phyloP scores from a whole-genome alignment of 1,140 invertebrate species.

The Glossosoma conforme region DNA sequence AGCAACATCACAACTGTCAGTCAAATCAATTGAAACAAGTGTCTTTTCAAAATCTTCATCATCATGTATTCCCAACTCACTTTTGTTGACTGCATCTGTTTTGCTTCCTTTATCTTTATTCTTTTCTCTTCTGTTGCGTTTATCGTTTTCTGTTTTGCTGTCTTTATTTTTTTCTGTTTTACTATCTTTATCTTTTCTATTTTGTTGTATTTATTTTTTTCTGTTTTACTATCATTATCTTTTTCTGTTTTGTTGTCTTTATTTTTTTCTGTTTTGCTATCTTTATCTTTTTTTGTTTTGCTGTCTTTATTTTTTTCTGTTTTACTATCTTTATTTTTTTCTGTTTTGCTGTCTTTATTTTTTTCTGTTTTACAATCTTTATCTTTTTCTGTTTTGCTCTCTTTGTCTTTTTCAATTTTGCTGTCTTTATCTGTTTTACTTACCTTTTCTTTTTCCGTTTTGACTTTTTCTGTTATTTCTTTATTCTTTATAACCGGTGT shows the following conservation, averaged over 20 bases:
- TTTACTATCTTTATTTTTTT: conserved; percentile 32
- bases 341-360: conserved; percentile 13
- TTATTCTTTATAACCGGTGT: conserved; percentile 22
- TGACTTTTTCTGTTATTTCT: conserved; percentile 29
- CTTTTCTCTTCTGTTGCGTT: too few relatives aligned
- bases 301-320: conserved; percentile 32
- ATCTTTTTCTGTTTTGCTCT: conserved; percentile 37
- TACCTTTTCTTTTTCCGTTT: conserved; percentile 34
- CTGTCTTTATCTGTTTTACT: conserved; percentile 21
- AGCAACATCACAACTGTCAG: conserved; percentile 22
- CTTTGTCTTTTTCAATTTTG: neutral
- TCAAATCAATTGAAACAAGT: conserved; percentile 56
- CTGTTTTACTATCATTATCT: conserved; percentile 14
- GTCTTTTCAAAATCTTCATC: conserved; percentile 67
- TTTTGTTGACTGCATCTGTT: conserved; percentile 33
- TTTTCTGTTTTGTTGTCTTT: conserved; percentile 37
- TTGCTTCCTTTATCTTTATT: too few relatives aligned
- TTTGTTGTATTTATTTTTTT: conserved; percentile 12
- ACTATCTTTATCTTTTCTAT: conserved; percentile 23
- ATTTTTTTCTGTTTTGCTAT: conserved; percentile 5
- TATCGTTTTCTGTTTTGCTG: conserved; percentile 18
- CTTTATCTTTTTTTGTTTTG: conserved; percentile 22
- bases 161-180: conserved; percentile 35
- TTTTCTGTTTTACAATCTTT: conserved; percentile 17
- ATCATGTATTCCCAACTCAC: conserved; percentile 54